A percentile compares a stretch with the other conserved stretches of the same genome.
Evolutionary conservation across 2,113 vertebrate genomes (phyloP).

Genomic region (Cyprinodon tularosa): DNA sequence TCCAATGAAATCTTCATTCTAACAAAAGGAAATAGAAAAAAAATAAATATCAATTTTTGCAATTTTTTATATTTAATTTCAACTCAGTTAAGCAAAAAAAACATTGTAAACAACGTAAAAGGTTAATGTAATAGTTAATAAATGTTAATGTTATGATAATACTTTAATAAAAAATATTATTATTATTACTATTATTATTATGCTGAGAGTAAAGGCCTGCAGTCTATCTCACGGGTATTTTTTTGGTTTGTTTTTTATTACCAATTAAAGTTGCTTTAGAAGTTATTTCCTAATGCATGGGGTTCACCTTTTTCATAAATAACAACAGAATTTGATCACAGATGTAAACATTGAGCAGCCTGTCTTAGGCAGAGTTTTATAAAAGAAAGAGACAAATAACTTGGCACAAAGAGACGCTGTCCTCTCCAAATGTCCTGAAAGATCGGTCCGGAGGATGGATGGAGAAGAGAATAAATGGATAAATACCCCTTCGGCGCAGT

Average conservation of each 20-base stretch:
- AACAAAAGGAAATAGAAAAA: no score
- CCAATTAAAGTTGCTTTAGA: neutral
- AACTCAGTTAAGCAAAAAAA: no score
- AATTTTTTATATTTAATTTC: no score
- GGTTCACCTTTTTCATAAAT: neutral
- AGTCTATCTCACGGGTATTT: no score
- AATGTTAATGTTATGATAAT: no score
- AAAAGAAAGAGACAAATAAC: slow-evolving; percentile 57
- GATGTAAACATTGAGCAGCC: slow-evolving; percentile 30
- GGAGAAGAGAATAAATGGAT: slow-evolving; percentile 55
- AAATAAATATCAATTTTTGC: no score
- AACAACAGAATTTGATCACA: neutral
- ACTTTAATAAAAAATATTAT: no score
- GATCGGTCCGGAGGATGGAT: slow-evolving; percentile 57
- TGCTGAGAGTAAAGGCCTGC: no score
- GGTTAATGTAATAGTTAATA: no score
- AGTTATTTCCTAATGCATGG: neutral
- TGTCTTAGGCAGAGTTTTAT: slow-evolving; percentile 31
- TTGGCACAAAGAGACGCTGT: slow-evolving; percentile 47
- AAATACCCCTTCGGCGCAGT: slow-evolving; percentile 17
- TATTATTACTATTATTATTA: no score
- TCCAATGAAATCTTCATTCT: no score
- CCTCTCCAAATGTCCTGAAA: slow-evolving; percentile 47
- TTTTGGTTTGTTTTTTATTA: neutral
- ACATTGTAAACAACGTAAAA: no score